Base-by-base conservation (phyloP, 1,140 invertebrate genomes). In the Goniozus legneri region DNA sequence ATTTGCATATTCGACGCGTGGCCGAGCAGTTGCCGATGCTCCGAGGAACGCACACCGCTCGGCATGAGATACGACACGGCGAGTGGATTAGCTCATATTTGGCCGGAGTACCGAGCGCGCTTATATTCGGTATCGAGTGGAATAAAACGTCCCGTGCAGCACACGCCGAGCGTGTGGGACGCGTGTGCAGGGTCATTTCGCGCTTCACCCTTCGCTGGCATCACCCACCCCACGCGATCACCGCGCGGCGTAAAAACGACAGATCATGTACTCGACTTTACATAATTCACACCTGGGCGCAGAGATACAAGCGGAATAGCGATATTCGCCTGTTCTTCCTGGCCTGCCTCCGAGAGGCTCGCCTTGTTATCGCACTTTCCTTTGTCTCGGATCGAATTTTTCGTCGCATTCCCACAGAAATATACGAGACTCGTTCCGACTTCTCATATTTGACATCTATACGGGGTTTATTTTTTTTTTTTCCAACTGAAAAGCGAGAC, bases 251-350 rank as follows among this genome's bases (percentile, higher is more conserved):
- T 46, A 54, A 48, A 48, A 45, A 58, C 46, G 31, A 39, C 31
- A 27, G 33, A 46, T 47, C 41, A 14, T 50, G 42, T 24, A 24
- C n/a, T 22, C 22, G 22, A 30, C 48, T 57, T 50, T 46, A 44
- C 50, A 53, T 58, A 58, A 58, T 54, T 58, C 47, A 58, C 55
- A 47, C 40, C 46, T 46, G 24, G 38, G 50, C 44, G 24, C 33
- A 33, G 49, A 58, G 52, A 53, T 42, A 57, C 45, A 35, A 31
- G 48, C n/a, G 30, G 12, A 33, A 35, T 47, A 31, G 52, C 35
- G 32, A 46, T 16, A 21, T n/a, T n/a, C 37, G 18, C 20, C 33
- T 16, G 12, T 15, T 8, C 30, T 10, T 21, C 21, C 32, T 22
- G 14, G 16, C n/a, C n/a, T n/a, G n/a, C n/a, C n/a, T n/a, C n/a